Base-by-base conservation (phyloP, 2,888 invertebrate genomes). In the Drosophila tripunctata region DNA sequence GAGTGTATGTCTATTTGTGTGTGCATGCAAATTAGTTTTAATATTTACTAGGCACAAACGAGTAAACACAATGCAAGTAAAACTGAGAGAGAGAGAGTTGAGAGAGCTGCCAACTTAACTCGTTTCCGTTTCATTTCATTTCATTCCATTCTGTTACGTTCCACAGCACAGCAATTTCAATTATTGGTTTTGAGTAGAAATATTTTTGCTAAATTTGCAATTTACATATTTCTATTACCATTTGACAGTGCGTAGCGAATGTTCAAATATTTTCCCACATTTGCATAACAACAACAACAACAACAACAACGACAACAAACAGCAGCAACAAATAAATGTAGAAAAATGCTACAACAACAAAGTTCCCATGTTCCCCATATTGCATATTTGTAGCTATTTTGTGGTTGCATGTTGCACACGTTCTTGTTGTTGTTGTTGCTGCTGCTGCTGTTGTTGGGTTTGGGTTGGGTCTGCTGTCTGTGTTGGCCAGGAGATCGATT, bases 401-500 rank as follows among this genome's bases (percentile, higher is more conserved):
- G 58, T 58, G 45, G 55, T 35, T 72, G 63, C 67, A 83, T 78
- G 75, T 75, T 68, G 78, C 75, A 67, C n/a, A n/a, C n/a, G n/a
- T n/a, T n/a, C n/a, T n/a, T 67, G 60, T 61, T 63, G 35, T 47
- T 68, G 22, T 47, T 65, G 45, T 65, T 48, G 77, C 73, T 70
- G 75, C 57, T 70, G 77, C 60, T 45, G 15, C 43, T 27, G 30
- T 41, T 57, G 31, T n/a, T 43, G 30, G 2, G 15, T 33, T 22
- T 38, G 50, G 38, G 7, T 24, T 19, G 41, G 60, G 43, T 24
- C 47, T 41, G 24, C 14, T 55, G 12, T 22, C 43, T 31, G 45
- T 30, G 45, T 30, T 47, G 50, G 47, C 12, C 56, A 58, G 58
- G 27, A 27, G 30, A 41, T 77, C 54, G 45, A 54, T 66, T 56